Evolutionary conservation across 2,888 invertebrate species (phyloP).

Genomic region (Erebia palarica): DNA sequence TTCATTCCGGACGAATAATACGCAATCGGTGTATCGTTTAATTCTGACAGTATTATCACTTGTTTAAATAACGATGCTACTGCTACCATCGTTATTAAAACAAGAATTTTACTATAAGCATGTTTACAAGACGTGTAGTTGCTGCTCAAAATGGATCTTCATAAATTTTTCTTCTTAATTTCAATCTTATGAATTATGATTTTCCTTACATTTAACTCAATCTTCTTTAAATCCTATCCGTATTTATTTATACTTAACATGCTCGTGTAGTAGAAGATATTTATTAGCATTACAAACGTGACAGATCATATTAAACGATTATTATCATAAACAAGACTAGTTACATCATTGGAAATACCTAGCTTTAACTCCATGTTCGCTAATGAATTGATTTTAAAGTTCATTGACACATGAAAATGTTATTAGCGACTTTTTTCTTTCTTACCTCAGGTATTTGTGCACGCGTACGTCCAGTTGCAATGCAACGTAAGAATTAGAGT

Average conservation of each 20-base stretch:
- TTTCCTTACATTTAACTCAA: neutral
- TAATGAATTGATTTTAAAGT: conserved; percentile 1
- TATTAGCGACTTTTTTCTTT: neutral
- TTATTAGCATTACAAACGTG: conserved; percentile 7
- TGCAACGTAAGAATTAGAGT: conserved; percentile 15
- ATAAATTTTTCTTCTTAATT: no score
- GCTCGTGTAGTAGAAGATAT: neutral
- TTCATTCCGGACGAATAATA: neutral
- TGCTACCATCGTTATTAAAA: neutral
- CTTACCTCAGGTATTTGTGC: conserved; percentile 7
- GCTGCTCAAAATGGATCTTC: neutral
- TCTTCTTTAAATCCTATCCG: neutral
- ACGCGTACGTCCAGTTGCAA: conserved; percentile 16
- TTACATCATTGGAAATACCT: conserved; percentile 5
- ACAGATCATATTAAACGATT: neutral
- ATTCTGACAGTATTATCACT: conserved; percentile 1
- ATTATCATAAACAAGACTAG: neutral
- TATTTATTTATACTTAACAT: conserved; percentile 7
- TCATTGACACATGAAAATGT: conserved; percentile 16
- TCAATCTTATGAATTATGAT: neutral
- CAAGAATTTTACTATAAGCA: neutral
- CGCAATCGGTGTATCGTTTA: neutral
- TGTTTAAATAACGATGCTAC: conserved; percentile 6
- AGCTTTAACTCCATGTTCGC: neutral
- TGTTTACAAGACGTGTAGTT: conserved; percentile 3